phyloP scores from a whole-genome alignment of 1,140 invertebrate species.

The Brachionus sp. region DNA sequence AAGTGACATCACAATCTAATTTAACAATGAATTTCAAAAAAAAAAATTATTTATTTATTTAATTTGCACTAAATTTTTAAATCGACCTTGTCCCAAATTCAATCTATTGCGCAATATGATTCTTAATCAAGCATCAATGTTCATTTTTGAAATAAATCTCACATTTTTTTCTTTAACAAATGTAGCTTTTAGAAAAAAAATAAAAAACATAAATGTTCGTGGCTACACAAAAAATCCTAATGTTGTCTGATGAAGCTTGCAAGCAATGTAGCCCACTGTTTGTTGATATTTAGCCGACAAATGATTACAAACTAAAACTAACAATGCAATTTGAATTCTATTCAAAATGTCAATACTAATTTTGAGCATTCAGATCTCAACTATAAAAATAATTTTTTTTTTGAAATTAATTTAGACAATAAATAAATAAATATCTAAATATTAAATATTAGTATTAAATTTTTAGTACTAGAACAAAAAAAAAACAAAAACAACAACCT shows the following conservation, averaged over 20 bases:
- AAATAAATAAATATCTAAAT: neutral
- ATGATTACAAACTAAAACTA: neutral
- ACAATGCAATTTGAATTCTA: neutral
- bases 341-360: neutral
- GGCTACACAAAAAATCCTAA: too few species aligned
- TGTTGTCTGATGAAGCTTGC: neutral
- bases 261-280: neutral
- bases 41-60: neutral
- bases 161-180: neutral
- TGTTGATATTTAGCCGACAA: neutral
- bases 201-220: neutral
- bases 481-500: neutral
- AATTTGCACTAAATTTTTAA: neutral
- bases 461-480: neutral
- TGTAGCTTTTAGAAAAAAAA: neutral
- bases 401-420: neutral
- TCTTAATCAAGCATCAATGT: neutral
- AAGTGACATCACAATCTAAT: neutral
- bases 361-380: neutral
- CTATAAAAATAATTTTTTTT: neutral
- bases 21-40: too few species aligned
- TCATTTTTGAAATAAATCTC: neutral
- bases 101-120: neutral
- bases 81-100: neutral
- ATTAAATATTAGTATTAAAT: neutral